These are phyloP conservation scores for Lampropteryx suffumata DNA, from an alignment of 2,888 invertebrate species.

Conservation along the genomic window DNA sequence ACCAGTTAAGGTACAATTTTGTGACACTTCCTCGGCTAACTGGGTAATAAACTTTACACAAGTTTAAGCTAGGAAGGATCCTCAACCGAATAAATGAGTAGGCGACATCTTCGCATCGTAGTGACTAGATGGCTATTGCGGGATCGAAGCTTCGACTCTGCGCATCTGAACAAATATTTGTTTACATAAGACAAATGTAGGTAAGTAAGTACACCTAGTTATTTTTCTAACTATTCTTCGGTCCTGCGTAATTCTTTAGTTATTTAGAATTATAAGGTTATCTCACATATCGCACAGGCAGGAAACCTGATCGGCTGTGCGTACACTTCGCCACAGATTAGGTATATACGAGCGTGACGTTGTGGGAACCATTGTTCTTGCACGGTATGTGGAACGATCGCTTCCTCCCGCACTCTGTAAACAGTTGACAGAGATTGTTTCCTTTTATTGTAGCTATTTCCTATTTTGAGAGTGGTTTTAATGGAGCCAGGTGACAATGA, in stretches of 20 bases:
- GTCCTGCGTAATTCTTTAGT: no score
- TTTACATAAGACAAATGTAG: no score
- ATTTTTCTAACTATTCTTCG: no score
- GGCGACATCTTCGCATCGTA: no score
- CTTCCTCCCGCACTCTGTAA: constrained; percentile 26
- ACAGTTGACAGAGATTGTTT: constrained; percentile 22
- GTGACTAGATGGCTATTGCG: no score
- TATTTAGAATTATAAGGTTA: not conserved
- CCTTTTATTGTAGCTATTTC: constrained; percentile 16
- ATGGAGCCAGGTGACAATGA: not conserved
- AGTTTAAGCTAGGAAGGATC: no score
- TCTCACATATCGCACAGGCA: constrained; percentile 22
- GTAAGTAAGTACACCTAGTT: no score
- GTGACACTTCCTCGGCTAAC: constrained; percentile 7
- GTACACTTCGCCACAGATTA: constrained; percentile 17
- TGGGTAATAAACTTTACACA: not conserved
- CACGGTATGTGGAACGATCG: constrained; percentile 24
- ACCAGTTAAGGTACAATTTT: constrained; percentile 10
- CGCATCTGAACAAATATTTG: constrained; percentile 9
- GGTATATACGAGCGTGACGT: constrained; percentile 6
- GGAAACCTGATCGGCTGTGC: constrained; percentile 22
- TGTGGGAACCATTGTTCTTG: constrained; percentile 37
- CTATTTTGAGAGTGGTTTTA: constrained; percentile 2
- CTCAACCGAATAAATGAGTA: no score
- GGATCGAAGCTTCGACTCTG: not conserved